phyloP scores from a whole-genome alignment of 2,113 vertebrate genomes.

The Nycticryphes semicollaris region DNA sequence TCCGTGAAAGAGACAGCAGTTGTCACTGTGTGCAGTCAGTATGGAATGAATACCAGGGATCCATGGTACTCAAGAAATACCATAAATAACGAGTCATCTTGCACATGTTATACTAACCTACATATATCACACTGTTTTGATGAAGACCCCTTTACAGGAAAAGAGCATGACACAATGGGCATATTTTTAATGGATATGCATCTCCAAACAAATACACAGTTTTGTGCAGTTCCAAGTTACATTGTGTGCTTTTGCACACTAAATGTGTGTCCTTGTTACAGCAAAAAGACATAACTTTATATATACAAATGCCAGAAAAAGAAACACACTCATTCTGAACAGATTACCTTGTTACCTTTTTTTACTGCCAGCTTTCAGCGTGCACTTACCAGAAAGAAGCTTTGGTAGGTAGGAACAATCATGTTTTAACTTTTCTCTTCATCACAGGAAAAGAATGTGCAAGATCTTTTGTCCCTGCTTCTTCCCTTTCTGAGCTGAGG shows the following conservation, averaged over 20 bases:
- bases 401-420: not conserved
- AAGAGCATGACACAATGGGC: not conserved
- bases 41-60: not conserved
- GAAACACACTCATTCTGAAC: not conserved
- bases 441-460: constrained; percentile 11
- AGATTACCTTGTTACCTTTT: not conserved
- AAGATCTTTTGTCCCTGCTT: not conserved
- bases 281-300: not conserved
- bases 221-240: not conserved
- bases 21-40: not conserved
- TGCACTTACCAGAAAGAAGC: constrained; percentile 35
- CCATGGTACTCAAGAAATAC: not conserved
- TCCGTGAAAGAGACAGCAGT: not conserved
- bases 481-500: not conserved
- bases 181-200: not conserved
- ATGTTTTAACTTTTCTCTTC: constrained; percentile 53
- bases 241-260: not conserved
- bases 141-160: not conserved
- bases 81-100: not conserved
- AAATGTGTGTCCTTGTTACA: not conserved
- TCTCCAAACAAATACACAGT: not conserved
- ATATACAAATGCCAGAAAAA: not conserved
- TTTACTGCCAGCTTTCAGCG: not conserved
- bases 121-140: not conserved
- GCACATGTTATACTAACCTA: not conserved